A percentile compares a stretch with the other conserved stretches of the same genome.
Evolutionary conservation across 1,140 invertebrate genomes (phyloP).

Genomic region (Drosophila truncata): DNA sequence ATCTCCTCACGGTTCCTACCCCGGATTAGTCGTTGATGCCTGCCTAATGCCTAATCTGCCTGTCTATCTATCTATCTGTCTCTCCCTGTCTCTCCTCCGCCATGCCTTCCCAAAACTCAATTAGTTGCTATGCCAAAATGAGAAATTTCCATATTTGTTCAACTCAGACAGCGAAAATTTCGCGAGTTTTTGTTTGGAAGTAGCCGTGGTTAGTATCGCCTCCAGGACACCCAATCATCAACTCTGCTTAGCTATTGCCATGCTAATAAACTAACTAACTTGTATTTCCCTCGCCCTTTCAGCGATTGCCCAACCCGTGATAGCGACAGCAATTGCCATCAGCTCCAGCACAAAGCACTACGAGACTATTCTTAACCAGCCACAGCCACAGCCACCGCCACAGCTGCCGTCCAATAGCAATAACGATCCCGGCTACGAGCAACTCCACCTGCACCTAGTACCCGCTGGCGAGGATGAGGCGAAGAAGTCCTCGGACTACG

Average conservation of each 20-base stretch:
- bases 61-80: conserved; percentile 55
- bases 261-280: conserved; percentile 20
- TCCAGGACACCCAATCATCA: conserved; percentile 8
- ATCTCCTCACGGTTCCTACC: not conserved
- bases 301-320: conserved; percentile 44
- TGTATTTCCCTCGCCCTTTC: conserved; percentile 10
- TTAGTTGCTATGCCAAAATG: conserved; percentile 82
- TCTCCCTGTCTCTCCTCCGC: conserved; percentile 51
- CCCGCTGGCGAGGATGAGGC: conserved; percentile 53
- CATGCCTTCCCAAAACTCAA: conserved; percentile 39
- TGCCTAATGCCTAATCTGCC: conserved; percentile 54
- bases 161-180: conserved; percentile 70
- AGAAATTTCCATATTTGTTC: conserved; percentile 72
- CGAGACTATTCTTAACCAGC: conserved; percentile 74
- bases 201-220: conserved; percentile 78
- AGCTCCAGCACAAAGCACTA: conserved; percentile 75
- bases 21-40: conserved; percentile 22
- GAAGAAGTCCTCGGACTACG: conserved; percentile 85
- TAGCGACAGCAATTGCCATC: conserved; percentile 33
- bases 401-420: conserved; percentile 71
- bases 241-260: not conserved
- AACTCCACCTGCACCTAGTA: conserved; percentile 76
- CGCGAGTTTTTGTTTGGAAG: conserved; percentile 80
- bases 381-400: conserved; percentile 34
- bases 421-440: conserved; percentile 89